Evolutionary conservation across 2,113 vertebrate species (phyloP).

Genomic region (Corythoichthys haematopterus): DNA sequence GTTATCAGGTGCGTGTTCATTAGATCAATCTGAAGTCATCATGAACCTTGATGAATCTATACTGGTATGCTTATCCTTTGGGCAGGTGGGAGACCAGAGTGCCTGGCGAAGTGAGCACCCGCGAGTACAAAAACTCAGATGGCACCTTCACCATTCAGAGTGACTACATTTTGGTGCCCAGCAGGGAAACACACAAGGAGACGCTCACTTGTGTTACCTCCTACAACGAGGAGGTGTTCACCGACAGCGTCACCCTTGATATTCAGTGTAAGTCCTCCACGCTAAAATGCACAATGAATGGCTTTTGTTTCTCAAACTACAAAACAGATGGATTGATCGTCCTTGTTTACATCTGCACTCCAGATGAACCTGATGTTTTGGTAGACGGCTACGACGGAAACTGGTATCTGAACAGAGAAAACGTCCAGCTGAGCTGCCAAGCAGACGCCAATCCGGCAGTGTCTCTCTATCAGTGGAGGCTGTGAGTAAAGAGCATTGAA

Average conservation of each 20-base stretch:
- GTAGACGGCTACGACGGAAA: conserved; percentile 95
- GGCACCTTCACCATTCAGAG: conserved; percentile 91
- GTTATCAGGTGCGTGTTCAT: conserved; percentile 54
- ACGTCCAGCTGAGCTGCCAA: conserved; percentile 86
- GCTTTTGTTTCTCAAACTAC: neutral
- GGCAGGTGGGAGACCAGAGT: conserved; percentile 88
- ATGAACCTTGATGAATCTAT: neutral
- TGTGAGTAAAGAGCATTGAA: conserved; percentile 72
- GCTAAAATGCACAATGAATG: neutral
- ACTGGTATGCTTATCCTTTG: conserved; percentile 8
- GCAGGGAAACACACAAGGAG: conserved; percentile 82
- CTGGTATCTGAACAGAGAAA: conserved; percentile 90
- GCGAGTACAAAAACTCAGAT: conserved; percentile 83
- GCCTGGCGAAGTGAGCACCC: conserved; percentile 81
- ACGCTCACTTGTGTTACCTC: conserved; percentile 84
- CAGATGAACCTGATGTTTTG: conserved; percentile 89
- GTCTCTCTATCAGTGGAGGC: conserved; percentile 87
- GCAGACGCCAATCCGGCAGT: conserved; percentile 89
- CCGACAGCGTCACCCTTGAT: conserved; percentile 83
- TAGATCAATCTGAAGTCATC: neutral
- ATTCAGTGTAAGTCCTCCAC: conserved; percentile 82
- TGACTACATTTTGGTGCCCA: conserved; percentile 85
- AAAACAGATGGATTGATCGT: neutral
- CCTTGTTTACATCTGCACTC: conserved; percentile 7
- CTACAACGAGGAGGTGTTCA: conserved; percentile 84